These are phyloP conservation scores for Bos taurus DNA, from an alignment of 2,113 vertebrate genomes.

Conservation along the genomic window ARS-UCD2.0 NC_037332.1:70028001-70028500, in stretches of 20 bases:
- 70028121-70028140: background rate
- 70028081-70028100: background rate
- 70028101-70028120: background rate
- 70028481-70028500: constrained; percentile 66
- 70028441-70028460: constrained; percentile 57
- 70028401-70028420: constrained; percentile 39
- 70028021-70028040: rapidly evolving
- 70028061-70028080: background rate
- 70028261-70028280: background rate
- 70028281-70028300: background rate
- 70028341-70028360: constrained; percentile 47
- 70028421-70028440: constrained; percentile 56
- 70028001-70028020: background rate
- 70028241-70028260: background rate
- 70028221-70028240: background rate
- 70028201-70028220: background rate
- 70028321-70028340: background rate
- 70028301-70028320: background rate
- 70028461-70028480: constrained; percentile 60
- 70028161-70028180: background rate
- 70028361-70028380: constrained; percentile 18
- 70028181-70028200: background rate
- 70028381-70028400: constrained; percentile 26
- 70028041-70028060: background rate
- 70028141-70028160: background rate